Evolutionary conservation across 2,888 invertebrate species (phyloP), one percentile per base, ranked within the genome.

Genomic region (Nymphalis polychloros): DNA sequence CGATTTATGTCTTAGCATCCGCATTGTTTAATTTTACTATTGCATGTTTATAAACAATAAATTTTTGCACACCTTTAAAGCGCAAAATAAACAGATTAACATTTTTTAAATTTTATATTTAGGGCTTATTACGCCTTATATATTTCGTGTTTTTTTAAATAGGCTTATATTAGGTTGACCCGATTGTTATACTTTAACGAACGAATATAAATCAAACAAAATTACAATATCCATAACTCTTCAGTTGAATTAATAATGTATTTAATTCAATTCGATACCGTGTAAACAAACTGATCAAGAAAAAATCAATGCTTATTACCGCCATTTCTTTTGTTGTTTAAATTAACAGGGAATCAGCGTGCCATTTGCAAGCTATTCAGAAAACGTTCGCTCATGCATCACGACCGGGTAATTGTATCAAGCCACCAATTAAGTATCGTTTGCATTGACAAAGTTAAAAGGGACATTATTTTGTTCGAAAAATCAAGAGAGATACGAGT

Each of bases 401-500:
- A 61, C 61, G 46, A 50, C 46, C 17, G 23, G 57, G 64, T 57
- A 64, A 63, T 63, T 31, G 53, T 67, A 70, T 63, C 52, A 64
- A 67, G 60, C 60, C 61, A 57, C 67, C 57, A 70, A 67, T 70
- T 67, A 70, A 61, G 57, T 64, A 63, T 52, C 57, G 61, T 57
- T 64, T 67, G 57, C 53, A 49, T 49, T 20, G 55, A 57, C 59
- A 63, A 63, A 53, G 63, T 60, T 27, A 23, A 31, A 55, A 66
- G 63, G 49, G 50, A 46, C 16, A 59, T 60, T 53, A 66, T 63
- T 69, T 62, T 59, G 52, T 46, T 64, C 60, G 63, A 46, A 61
- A 67, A 67, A 70, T 67, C 67, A 64, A 48, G 60, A 46, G 52
- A 63, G 63, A 60, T 53, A 52, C 72, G 27, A 31, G 27, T 31